Evolutionary conservation across 2,113 vertebrate genomes (phyloP).

Genomic region (Turnix velox): DNA sequence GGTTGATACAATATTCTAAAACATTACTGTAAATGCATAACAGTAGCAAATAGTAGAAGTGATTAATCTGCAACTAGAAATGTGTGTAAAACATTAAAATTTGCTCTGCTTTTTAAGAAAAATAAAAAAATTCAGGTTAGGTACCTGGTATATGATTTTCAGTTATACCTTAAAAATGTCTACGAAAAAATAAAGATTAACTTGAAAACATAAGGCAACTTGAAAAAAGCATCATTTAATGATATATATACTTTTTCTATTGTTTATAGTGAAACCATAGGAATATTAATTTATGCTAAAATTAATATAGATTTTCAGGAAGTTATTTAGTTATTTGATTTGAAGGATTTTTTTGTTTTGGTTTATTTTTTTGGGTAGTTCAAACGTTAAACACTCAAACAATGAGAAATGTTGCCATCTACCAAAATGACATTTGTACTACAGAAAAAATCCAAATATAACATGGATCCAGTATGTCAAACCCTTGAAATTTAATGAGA

Average conservation of each 20-base stretch:
- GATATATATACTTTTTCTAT: background rate
- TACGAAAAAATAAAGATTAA: background rate
- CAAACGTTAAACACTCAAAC: background rate
- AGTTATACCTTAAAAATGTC: background rate
- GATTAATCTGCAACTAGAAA: constrained; percentile 3
- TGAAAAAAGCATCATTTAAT: background rate
- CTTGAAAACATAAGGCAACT: background rate
- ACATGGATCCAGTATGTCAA: background rate
- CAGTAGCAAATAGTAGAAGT: background rate
- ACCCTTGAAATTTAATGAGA: background rate
- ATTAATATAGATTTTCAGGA: background rate
- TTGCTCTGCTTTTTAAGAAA: background rate
- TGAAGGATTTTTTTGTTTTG: background rate
- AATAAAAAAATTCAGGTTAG: background rate
- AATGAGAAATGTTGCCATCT: background rate
- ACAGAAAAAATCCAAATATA: background rate
- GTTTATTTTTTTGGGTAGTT: background rate
- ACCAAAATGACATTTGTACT: background rate
- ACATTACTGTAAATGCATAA: background rate
- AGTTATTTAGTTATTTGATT: background rate
- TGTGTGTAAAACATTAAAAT: background rate
- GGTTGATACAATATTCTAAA: background rate
- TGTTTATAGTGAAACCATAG: background rate
- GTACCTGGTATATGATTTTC: background rate
- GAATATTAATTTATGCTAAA: background rate